Evolutionary conservation across 1,140 invertebrate species (phyloP), one percentile per base, ranked within the genome.

Genomic region (Leptinotarsa undecemlineata): DNA sequence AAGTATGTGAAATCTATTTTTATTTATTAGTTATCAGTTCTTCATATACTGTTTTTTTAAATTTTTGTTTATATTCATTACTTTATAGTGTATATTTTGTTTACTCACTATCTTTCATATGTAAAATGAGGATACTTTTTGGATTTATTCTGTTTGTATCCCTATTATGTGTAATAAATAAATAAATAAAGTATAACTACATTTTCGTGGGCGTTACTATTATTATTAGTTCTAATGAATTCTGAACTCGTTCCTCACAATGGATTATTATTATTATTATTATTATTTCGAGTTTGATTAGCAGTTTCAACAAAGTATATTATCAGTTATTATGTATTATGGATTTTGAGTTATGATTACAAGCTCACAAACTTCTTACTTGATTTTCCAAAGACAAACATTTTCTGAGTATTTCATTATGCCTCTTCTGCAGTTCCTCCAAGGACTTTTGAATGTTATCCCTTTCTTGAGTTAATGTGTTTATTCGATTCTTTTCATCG

Each of bases 401-500:
- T 23, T 71, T 71, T 6, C 33, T 21, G 4, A 75, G 26, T 14
- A 71, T n/a, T 64, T 26, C 61, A 17, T 23, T 64, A 47, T 75
- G 71, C 8, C 66, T 61, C 19, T 71, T 62, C 23, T 66, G 68
- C 14, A 69, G 63, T 51, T 75, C 68, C 8, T 75, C 74, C 21
- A 75, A 23, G 1, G 71, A 71, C 15, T 33, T 48, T 48, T 75
- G 60, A 64, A 48, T 1, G n/a, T 51, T 75, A 51, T 66, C 60
- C 19, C 69, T 75, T 48, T 75, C 74, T 6, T 47, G 23, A n/a
- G 33, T 48, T n/a, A 75, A 51, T 21, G 48, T 42, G 19, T 48
- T 48, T 47, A 66, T 72, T 23, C 19, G 3, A 23, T 75, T 71
- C 63, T 75, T 75, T 72, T 48, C 74, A 17, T 75, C 62, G 33